These are phyloP conservation scores for Morpho helenor DNA, from an alignment of 2,888 invertebrate genomes.

Conservation along the genomic window DNA sequence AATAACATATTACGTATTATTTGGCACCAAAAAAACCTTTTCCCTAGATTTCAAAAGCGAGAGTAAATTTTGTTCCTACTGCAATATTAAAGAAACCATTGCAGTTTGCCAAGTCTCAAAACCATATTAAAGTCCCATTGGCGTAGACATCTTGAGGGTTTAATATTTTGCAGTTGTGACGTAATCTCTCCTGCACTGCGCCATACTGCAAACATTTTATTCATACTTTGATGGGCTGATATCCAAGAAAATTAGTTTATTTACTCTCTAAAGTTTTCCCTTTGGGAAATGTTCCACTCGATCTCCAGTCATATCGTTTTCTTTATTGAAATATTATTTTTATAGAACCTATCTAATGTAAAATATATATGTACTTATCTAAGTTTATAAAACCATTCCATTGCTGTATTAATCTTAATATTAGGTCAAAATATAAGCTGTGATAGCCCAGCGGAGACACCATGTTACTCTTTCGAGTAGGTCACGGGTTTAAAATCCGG, in stretches of 20 bases:
- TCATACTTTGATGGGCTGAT: slow-evolving; percentile 32
- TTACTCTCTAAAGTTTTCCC: slow-evolving; percentile 28
- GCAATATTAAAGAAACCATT: slow-evolving; percentile 22
- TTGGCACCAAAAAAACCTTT: background rate
- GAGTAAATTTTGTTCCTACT: slow-evolving; percentile 21
- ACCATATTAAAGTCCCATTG: slow-evolving; percentile 27
- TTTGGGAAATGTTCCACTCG: slow-evolving; percentile 27
- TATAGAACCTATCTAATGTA: background rate
- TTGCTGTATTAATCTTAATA: too few species aligned
- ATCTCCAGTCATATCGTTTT: slow-evolving; percentile 19
- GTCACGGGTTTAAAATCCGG: too few species aligned
- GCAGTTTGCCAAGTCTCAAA: slow-evolving; percentile 28
- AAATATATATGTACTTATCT: background rate
- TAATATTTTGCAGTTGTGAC: slow-evolving; percentile 29
- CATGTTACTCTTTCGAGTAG: too few species aligned
- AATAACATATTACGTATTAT: too few species aligned
- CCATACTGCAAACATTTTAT: slow-evolving; percentile 31
- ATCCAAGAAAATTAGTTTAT: slow-evolving; percentile 34
- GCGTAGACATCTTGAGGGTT: slow-evolving; percentile 24
- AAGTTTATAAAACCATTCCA: background rate
- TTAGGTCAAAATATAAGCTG: background rate
- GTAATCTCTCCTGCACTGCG: slow-evolving; percentile 32
- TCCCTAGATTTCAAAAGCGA: slow-evolving; percentile 3
- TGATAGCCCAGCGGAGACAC: background rate
- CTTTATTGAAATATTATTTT: slow-evolving; percentile 6